Percentiles rank a stretch among this genome's conserved stretches.
Evolutionary conservation across 2,797 vertebrate genomes (phyloP).

Genomic region (Gobionotothen gibberifrons): DNA sequence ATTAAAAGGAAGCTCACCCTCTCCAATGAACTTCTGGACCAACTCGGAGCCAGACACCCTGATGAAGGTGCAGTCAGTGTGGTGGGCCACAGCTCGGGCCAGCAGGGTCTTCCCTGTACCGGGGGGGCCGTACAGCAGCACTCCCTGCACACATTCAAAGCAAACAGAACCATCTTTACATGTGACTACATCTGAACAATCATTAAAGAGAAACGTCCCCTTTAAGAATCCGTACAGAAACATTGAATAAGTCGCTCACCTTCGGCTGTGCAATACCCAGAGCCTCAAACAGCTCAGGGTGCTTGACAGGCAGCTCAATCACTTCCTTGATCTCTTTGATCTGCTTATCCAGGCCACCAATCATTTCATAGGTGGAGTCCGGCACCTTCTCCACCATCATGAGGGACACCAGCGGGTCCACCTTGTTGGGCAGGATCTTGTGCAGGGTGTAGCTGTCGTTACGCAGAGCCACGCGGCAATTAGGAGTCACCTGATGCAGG

Average conservation of each 20-base stretch:
- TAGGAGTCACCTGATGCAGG: constrained; percentile 91
- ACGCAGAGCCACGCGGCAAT: constrained; percentile 95
- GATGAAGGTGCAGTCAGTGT: constrained; percentile 99
- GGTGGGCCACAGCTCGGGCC: constrained; percentile 96
- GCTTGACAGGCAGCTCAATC: constrained; percentile 97
- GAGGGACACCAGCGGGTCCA: constrained; percentile 96
- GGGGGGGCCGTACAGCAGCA: constrained; percentile 95
- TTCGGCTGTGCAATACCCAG: constrained; percentile 98
- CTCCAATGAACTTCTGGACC: constrained; percentile 98
- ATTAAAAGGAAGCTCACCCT: constrained; percentile 81
- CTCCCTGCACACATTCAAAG: constrained; percentile 83
- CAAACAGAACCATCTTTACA: not conserved
- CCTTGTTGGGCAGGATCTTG: constrained; percentile 99
- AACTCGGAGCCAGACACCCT: constrained; percentile 97
- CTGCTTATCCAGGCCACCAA: constrained; percentile 97
- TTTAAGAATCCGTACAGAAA: not conserved
- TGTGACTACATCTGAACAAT: not conserved
- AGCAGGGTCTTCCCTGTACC: constrained; percentile 98
- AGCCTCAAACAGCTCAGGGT: constrained; percentile 97
- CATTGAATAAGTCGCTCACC: constrained; percentile 74
- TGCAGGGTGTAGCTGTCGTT: constrained; percentile 99
- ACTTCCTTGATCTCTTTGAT: constrained; percentile 99
- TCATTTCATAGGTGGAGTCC: constrained; percentile 99
- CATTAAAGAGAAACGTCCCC: not conserved
- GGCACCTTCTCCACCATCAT: constrained; percentile 99